Conservation (phyloP, 1,140 invertebrate genomes). For the Drosophila triauraria region DNA sequence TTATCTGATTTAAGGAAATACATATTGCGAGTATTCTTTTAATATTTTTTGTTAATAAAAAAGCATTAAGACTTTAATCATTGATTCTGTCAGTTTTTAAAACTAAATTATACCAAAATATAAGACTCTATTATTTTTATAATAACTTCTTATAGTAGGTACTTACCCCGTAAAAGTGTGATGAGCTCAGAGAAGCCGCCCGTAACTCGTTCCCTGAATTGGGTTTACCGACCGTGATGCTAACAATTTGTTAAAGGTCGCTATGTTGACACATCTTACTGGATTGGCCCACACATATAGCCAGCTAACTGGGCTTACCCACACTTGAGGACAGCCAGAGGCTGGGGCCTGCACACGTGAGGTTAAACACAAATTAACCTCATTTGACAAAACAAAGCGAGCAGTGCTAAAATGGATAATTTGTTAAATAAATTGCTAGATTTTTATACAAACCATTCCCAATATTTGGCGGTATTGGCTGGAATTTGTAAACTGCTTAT, state of each 20-base stretch:
- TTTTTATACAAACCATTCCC: conserved; percentile 63
- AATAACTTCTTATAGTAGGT: no score
- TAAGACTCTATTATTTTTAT: no score
- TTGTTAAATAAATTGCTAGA: conserved; percentile 84
- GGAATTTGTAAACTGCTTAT: conserved; percentile 58
- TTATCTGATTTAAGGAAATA: no score
- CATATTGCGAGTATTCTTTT: no score
- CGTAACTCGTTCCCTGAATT: background rate
- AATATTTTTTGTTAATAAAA: no score
- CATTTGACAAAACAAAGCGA: conserved; percentile 84
- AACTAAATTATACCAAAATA: no score
- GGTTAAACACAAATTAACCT: conserved; percentile 85
- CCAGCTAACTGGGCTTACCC: conserved; percentile 51
- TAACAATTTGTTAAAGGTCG: conserved; percentile 17
- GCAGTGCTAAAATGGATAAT: conserved; percentile 82
- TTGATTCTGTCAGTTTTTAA: no score
- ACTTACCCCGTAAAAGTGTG: no score
- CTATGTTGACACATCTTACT: conserved; percentile 39
- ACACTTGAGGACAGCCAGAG: conserved; percentile 37
- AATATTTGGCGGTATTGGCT: conserved; percentile 37
- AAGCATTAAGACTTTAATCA: no score
- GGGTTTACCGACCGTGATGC: background rate
- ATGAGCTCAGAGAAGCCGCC: background rate
- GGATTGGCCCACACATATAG: conserved; percentile 25
- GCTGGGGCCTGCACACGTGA: conserved; percentile 27